These are phyloP conservation scores for Rhagologus leucostigma DNA, from an alignment of 2,113 vertebrate species.

Conservation along the genomic window DNA sequence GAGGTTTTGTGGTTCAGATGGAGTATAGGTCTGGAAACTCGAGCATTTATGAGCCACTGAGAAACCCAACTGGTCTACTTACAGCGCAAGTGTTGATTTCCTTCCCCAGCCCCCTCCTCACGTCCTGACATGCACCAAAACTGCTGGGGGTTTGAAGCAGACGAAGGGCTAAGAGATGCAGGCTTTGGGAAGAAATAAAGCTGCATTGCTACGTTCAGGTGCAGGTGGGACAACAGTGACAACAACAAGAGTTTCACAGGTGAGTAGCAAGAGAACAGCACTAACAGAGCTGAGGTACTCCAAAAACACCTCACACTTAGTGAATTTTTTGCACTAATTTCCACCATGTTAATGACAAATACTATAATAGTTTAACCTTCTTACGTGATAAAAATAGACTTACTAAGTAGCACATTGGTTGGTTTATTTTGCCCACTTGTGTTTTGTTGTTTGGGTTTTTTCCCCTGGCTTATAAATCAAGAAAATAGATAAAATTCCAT, in stretches of 20 bases:
- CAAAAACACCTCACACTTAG: fast-evolving
- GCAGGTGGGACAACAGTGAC: neutral
- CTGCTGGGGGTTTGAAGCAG: neutral
- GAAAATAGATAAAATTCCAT: neutral
- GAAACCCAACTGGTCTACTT: neutral
- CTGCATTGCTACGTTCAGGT: fast-evolving
- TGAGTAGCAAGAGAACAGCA: neutral
- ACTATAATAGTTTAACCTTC: neutral
- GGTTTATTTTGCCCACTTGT: neutral
- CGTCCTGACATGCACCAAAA: fast-evolving
- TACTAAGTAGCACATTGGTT: neutral
- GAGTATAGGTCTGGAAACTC: neutral
- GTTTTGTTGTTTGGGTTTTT: neutral
- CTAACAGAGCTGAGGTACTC: neutral
- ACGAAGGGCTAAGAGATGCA: neutral
- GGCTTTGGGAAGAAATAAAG: neutral
- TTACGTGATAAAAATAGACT: neutral
- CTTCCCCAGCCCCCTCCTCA: neutral
- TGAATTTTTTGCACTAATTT: neutral
- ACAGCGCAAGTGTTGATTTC: neutral
- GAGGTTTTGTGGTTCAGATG: neutral
- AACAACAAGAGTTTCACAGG: neutral
- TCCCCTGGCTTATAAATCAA: neutral
- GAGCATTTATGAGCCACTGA: neutral
- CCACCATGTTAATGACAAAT: neutral